These are phyloP conservation scores for Rhinoptilus africanus DNA, from an alignment of 2,113 vertebrate genomes.

Conservation along the genomic window DNA sequence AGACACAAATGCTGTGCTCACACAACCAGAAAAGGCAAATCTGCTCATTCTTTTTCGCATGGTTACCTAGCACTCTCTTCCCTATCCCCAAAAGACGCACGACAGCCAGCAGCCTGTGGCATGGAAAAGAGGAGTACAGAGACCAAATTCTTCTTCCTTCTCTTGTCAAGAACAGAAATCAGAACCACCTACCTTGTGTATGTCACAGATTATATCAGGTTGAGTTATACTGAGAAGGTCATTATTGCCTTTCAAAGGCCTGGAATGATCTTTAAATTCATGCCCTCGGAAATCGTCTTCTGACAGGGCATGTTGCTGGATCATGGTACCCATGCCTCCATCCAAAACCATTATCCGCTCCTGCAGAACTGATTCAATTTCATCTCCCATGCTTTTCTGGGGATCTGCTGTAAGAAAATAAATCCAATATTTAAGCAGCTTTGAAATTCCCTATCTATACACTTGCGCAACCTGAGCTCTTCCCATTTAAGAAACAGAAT, in stretches of 20 bases:
- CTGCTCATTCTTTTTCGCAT: neutral
- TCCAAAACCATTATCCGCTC: conserved; percentile 93
- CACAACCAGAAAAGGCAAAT: conserved; percentile 25
- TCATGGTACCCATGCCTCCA: conserved; percentile 98
- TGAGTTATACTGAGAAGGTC: conserved; percentile 93
- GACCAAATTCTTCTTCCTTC: neutral
- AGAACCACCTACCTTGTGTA: conserved; percentile 86
- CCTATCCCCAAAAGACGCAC: neutral
- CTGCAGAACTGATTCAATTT: conserved; percentile 80
- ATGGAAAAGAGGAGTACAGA: neutral
- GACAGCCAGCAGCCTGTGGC: neutral
- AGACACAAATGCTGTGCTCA: neutral
- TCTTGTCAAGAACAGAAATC: neutral
- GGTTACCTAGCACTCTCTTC: neutral
- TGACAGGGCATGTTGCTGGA: conserved; percentile 81
- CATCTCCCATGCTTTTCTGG: conserved; percentile 63
- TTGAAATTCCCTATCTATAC: neutral
- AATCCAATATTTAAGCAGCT: neutral
- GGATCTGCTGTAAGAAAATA: conserved; percentile 10
- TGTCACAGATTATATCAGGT: conserved; percentile 83
- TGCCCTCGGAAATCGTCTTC: conserved; percentile 87
- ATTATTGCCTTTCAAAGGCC: conserved; percentile 90
- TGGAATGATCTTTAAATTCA: conserved; percentile 86
- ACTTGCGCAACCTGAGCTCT: neutral
- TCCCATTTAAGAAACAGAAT: neutral